These are phyloP conservation scores for Cordilura impudica DNA, from an alignment of 2,888 invertebrate species.

Conservation along the genomic window DNA sequence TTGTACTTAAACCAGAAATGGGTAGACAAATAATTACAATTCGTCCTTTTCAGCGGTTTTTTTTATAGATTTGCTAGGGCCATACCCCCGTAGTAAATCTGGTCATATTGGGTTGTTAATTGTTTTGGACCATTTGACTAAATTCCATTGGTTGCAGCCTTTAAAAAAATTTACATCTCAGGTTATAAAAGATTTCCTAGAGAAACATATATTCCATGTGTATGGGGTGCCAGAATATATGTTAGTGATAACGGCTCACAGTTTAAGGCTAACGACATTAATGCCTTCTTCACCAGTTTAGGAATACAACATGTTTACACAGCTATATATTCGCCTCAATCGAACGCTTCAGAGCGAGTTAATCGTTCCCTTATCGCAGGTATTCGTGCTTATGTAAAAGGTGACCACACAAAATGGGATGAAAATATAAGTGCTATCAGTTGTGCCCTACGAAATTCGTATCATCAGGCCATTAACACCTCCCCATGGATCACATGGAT, in stretches of 20 bases:
- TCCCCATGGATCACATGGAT: neutral
- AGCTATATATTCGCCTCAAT: too few species aligned
- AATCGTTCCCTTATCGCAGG: too few species aligned
- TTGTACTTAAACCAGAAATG: neutral
- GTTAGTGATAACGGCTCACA: conserved; percentile 1
- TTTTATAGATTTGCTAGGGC: neutral
- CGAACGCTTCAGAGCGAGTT: neutral
- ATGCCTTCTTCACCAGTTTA: too few species aligned
- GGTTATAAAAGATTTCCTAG: neutral
- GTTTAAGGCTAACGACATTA: too few species aligned
- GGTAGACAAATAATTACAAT: neutral
- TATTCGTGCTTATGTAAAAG: too few species aligned
- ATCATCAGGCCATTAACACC: neutral
- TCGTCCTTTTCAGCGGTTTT: conserved; percentile 1
- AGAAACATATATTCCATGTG: neutral
- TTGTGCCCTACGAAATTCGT: too few species aligned
- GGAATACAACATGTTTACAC: too few species aligned
- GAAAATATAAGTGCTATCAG: too few species aligned
- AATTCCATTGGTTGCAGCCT: too few species aligned
- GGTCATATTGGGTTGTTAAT: neutral
- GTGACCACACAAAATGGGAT: too few species aligned
- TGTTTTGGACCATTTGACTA: too few species aligned
- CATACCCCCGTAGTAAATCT: neutral
- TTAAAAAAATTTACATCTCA: neutral
- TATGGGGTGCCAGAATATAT: conserved; percentile 4